Base-by-base conservation (phyloP, 2,888 invertebrate genomes). In the Pyralis farinalis region DNA sequence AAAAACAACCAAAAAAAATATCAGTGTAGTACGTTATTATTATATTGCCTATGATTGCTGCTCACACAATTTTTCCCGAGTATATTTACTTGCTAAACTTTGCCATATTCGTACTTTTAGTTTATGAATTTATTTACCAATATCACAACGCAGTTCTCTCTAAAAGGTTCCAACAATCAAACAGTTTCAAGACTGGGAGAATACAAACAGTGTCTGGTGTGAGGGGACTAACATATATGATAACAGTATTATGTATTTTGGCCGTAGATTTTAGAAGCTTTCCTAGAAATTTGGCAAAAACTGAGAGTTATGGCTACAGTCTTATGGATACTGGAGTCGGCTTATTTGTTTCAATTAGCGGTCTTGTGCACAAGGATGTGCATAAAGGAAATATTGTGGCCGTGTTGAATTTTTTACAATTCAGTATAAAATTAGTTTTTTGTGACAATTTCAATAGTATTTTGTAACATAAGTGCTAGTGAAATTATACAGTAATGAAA, bases 261-360 rank as follows among this genome's bases (percentile, higher is more conserved):
- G 99, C 97, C 0, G 97, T 99, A 0, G 99, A 99, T 79, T 99
- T 99, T 70, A 85, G 85, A 34, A 87, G 94, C 37, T 99, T 97
- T 71, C 98, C 98, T 0, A 83, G 94, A 34, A 85, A 93, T 55
- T 95, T 96, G 73, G 95, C 95, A 0, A 99, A 99, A 83, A 97
- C 97, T 0, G 95, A 96, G 65, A 91, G 79, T 0, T 96, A 91
- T 83, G 98, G 98, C 0, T 95, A 92, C 58, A 94, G 96, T 68
- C 73, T 98, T 16, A 99, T 99, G 99, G 99, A 99, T 70, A 91
- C 95, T 7, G 99, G 99, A 7, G 98, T 98, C 2, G 98, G 98
- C 0, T 77, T 96, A 10, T 99, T 95, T 82, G 91, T 97, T 5
- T 86, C 95, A 25, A 91, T 94, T 12, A 96, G 96, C 85, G 97